Evolutionary conservation across 2,113 vertebrate genomes (phyloP).

Genomic region (Tamias sibiricus): DNA sequence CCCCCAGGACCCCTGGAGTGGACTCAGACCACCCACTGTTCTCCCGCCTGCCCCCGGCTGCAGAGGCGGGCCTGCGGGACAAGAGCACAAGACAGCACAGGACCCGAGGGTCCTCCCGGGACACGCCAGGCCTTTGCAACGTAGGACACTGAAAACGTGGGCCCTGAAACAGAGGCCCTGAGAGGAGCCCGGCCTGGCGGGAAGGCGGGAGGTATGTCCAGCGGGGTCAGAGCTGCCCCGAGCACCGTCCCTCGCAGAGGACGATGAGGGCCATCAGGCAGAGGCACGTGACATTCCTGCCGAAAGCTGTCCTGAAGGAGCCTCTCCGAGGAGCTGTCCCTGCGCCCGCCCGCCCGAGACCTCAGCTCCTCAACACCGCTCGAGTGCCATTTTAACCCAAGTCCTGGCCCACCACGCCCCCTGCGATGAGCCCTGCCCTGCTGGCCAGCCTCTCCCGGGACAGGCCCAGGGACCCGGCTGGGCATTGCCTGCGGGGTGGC

Average conservation of each 20-base stretch:
- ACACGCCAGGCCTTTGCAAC: neutral
- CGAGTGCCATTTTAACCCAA: neutral
- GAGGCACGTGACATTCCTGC: neutral
- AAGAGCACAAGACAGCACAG: neutral
- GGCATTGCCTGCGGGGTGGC: neutral
- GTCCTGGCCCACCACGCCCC: neutral
- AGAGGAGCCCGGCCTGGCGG: too few species aligned
- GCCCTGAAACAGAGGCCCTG: too few species aligned
- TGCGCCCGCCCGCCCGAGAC: neutral
- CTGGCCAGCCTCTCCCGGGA: neutral
- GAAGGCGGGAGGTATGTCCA: fast-evolving
- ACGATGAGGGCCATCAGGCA: neutral
- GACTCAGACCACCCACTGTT: too few species aligned
- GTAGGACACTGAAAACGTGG: fast-evolving
- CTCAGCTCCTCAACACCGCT: neutral
- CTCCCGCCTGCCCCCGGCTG: neutral
- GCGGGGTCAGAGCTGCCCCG: neutral
- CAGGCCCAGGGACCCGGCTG: neutral
- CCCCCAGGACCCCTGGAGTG: fast-evolving
- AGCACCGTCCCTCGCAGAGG: neutral
- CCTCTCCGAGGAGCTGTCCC: neutral
- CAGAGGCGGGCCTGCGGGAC: fast-evolving
- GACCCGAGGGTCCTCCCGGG: neutral
- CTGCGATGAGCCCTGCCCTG: neutral
- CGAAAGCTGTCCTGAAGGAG: neutral